Conservation (phyloP, 2,113 vertebrate genomes). For the Varanus salvator region DNA sequence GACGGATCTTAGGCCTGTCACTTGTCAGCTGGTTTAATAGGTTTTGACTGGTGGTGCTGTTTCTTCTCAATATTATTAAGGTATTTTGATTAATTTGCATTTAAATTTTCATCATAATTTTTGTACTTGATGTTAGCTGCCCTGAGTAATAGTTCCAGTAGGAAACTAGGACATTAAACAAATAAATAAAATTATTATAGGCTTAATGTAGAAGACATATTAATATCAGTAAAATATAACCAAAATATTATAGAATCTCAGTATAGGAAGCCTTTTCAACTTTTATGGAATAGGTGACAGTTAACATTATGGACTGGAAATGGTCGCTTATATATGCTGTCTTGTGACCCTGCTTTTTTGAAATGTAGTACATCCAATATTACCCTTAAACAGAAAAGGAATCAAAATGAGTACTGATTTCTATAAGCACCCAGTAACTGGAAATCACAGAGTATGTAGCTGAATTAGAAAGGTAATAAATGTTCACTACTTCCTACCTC, state of each 20-base stretch:
- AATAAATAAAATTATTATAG: neutral
- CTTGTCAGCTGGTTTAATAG: too few relatives aligned
- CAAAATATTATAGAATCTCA: neutral
- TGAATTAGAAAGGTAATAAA: constrained; percentile 4
- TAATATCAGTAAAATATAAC: neutral
- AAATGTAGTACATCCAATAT: neutral
- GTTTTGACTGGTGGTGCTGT: too few relatives aligned
- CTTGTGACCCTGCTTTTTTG: neutral
- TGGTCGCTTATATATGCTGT: neutral
- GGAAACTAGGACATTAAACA: too few relatives aligned
- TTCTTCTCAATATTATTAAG: too few relatives aligned
- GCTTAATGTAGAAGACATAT: too few relatives aligned
- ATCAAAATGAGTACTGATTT: neutral
- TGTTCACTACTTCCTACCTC: constrained; percentile 41
- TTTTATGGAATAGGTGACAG: neutral
- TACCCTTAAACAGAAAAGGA: neutral
- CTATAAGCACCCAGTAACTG: constrained; percentile 19
- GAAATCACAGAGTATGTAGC: constrained; percentile 3
- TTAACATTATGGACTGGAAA: neutral
- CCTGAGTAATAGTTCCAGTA: too few relatives aligned
- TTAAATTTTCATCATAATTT: neutral
- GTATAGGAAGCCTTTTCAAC: neutral
- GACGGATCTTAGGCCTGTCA: too few relatives aligned
- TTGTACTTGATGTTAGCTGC: neutral
- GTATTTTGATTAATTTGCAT: too few relatives aligned